Percentiles rank a stretch among this genome's conserved stretches.
phyloP scores from a whole-genome alignment of 1,140 invertebrate species.

The Idris sp. region DNA sequence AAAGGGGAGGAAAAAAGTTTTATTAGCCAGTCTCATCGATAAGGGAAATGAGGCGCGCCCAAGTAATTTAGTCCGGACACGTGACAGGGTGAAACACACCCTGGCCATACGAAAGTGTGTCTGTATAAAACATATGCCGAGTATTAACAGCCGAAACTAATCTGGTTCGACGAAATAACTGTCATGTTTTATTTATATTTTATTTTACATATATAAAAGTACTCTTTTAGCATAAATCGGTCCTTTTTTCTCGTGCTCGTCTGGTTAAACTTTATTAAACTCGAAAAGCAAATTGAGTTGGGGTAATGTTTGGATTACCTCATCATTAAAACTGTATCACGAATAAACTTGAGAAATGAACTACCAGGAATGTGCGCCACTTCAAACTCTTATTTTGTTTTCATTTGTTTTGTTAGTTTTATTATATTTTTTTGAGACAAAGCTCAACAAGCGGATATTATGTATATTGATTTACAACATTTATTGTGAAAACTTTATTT shows the following conservation, averaged over 20 bases:
- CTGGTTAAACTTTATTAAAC: too few relatives aligned
- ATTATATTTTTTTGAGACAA: too few relatives aligned
- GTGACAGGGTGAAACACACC: conserved; percentile 52
- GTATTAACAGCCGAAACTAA: conserved; percentile 16
- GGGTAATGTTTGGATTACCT: too few relatives aligned
- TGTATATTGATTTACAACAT: too few relatives aligned
- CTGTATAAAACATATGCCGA: conserved; percentile 33
- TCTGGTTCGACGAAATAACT: conserved; percentile 6
- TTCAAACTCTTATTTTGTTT: conserved; percentile 7
- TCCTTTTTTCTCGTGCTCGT: too few relatives aligned
- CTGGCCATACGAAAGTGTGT: conserved; percentile 39
- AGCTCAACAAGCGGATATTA: too few relatives aligned
- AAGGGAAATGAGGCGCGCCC: conserved; percentile 59
- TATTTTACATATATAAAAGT: too few relatives aligned
- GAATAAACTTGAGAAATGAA: conserved; percentile 10
- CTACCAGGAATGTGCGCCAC: conserved; percentile 5
- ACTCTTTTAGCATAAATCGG: too few relatives aligned
- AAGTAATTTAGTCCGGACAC: conserved; percentile 51
- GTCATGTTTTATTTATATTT: conserved; percentile 12
- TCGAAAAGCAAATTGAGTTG: too few relatives aligned
- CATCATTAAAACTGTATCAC: conserved; percentile 18
- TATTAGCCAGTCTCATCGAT: conserved; percentile 26
- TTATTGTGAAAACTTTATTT: too few relatives aligned
- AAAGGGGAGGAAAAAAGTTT: conserved; percentile 8
- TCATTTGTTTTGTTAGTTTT: conserved; percentile 14